A percentile compares a stretch with the other conserved stretches of the same genome.
These are phyloP conservation scores for Oscheius sp. DNA, from an alignment of 1,140 invertebrate species.

Conservation along the genomic window DNA sequence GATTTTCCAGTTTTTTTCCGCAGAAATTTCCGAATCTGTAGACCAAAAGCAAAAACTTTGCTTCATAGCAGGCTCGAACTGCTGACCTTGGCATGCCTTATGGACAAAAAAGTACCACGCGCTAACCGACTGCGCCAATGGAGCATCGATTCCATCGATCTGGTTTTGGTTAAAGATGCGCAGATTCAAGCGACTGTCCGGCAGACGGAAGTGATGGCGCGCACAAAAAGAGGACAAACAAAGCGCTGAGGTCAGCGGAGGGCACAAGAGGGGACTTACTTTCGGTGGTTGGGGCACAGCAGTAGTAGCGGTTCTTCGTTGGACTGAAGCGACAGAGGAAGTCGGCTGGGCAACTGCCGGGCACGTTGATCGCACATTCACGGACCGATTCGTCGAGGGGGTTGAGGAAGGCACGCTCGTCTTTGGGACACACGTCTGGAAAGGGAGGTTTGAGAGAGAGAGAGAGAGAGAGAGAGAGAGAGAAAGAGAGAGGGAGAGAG, in stretches of 20 bases:
- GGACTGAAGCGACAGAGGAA: conserved; percentile 53
- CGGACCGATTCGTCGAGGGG: conserved; percentile 52
- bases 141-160: too few species aligned
- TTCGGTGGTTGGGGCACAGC: conserved; percentile 53
- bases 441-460: neutral
- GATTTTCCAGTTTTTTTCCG: too few species aligned
- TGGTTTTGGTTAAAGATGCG: too few species aligned
- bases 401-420: conserved; percentile 56
- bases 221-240: neutral
- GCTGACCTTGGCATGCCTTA: too few species aligned
- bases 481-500: too few species aligned
- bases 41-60: too few species aligned
- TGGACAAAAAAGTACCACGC: conserved; percentile 46
- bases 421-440: conserved; percentile 50
- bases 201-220: neutral
- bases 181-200: too few species aligned
- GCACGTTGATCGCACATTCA: conserved; percentile 55
- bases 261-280: conserved; percentile 29
- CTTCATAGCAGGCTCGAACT: too few species aligned
- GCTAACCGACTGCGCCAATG: conserved; percentile 45
- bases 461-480: neutral
- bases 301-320: conserved; percentile 53
- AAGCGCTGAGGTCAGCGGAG: neutral
- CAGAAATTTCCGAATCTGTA: too few species aligned
- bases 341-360: conserved; percentile 54